Conservation (phyloP, 2,113 vertebrate genomes). For the Rhabdornis inornatus region DNA sequence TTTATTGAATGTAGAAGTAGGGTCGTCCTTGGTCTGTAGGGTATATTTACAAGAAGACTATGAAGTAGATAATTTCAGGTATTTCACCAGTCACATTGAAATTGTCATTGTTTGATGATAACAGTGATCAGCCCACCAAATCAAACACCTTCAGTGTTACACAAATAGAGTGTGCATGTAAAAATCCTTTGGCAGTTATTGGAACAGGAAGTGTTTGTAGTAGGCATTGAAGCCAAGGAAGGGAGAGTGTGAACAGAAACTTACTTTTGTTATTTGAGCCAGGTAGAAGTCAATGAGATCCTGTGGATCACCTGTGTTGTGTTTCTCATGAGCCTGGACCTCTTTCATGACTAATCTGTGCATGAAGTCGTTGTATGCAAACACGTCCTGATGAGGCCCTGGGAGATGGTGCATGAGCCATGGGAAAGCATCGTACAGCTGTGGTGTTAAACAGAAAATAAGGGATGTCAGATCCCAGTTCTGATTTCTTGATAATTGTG, state of each 20-base stretch:
- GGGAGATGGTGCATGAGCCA: conserved; percentile 40
- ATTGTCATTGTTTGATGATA: neutral
- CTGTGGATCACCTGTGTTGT: neutral
- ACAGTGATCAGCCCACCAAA: neutral
- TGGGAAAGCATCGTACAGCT: conserved; percentile 64
- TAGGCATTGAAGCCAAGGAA: neutral
- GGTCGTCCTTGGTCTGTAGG: conserved; percentile 47
- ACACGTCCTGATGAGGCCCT: conserved; percentile 60
- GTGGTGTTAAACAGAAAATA: neutral
- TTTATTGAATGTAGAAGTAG: conserved; percentile 64
- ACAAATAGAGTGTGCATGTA: neutral
- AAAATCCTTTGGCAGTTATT: neutral
- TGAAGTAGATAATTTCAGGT: neutral
- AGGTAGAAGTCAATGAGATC: conserved; percentile 68
- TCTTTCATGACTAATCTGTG: conserved; percentile 16
- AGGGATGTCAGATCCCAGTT: neutral
- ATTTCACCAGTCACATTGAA: neutral
- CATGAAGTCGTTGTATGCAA: conserved; percentile 28
- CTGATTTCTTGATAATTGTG: neutral
- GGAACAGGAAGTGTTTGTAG: neutral
- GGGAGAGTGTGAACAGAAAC: neutral
- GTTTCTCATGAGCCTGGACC: conserved; percentile 21
- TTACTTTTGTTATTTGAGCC: conserved; percentile 62
- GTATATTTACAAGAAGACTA: neutral
- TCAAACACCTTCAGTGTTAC: neutral